These are phyloP conservation scores for Galleria mellonella DNA, from an alignment of 1,140 invertebrate genomes.

Conservation along the genomic window DNA sequence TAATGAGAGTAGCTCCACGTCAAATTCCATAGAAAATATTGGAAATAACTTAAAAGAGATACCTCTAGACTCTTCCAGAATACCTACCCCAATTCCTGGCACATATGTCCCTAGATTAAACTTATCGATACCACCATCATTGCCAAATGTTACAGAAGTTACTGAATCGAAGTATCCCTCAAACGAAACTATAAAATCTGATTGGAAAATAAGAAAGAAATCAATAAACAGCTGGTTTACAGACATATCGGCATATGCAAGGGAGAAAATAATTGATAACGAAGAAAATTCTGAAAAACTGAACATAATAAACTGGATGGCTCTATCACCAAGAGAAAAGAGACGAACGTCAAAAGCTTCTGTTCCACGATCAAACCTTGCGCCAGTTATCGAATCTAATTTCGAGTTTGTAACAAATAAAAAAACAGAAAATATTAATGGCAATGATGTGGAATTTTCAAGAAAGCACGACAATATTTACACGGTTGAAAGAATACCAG, in stretches of 20 bases:
- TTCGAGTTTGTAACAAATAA: background rate
- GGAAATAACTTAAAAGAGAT: constrained; percentile 14
- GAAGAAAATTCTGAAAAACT: constrained; percentile 10
- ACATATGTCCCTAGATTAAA: constrained; percentile 36
- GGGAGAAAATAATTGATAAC: background rate
- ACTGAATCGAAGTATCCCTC: constrained; percentile 22
- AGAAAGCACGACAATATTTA: too few relatives aligned
- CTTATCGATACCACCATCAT: constrained; percentile 27
- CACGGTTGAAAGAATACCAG: too few relatives aligned
- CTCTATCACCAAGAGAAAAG: constrained; percentile 26
- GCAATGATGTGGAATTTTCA: too few relatives aligned
- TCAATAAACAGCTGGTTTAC: constrained; percentile 26
- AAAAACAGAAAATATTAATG: background rate
- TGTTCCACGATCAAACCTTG: too few relatives aligned
- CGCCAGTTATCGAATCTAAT: background rate
- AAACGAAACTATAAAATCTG: constrained; percentile 6
- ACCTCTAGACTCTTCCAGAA: constrained; percentile 13
- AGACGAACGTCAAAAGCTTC: constrained; percentile 6
- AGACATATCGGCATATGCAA: background rate
- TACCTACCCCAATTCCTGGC: constrained; percentile 33
- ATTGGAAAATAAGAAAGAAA: constrained; percentile 15
- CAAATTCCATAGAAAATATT: constrained; percentile 23
- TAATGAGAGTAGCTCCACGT: constrained; percentile 21
- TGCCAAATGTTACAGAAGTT: constrained; percentile 54
- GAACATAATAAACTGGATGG: constrained; percentile 27